phyloP scores from a whole-genome alignment of 2,113 vertebrate genomes.

The Lepidothrix coronata region DNA sequence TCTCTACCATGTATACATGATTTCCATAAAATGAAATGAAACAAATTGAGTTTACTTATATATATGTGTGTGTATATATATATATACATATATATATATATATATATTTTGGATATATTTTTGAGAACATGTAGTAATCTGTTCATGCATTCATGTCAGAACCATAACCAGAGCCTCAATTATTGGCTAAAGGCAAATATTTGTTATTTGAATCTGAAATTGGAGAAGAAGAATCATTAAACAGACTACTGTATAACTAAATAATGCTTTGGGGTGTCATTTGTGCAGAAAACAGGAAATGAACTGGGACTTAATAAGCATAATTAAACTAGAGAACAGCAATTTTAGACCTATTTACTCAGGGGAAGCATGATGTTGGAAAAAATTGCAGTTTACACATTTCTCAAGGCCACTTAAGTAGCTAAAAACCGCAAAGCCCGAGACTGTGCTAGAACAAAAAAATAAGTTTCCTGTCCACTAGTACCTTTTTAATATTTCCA shows the following conservation, averaged over 20 bases:
- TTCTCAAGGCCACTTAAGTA: conserved; percentile 47
- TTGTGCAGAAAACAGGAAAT: conserved; percentile 57
- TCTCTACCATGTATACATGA: conserved; percentile 30
- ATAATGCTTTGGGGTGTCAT: conserved; percentile 6
- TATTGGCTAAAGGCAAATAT: neutral
- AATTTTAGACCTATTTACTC: conserved; percentile 33
- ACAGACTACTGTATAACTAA: conserved; percentile 8
- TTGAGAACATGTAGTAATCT: neutral
- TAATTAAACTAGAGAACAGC: conserved; percentile 46
- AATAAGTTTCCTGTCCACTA: neutral
- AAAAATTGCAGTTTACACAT: conserved; percentile 49
- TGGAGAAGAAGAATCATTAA: conserved; percentile 24
- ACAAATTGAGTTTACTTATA: neutral
- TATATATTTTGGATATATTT: neutral
- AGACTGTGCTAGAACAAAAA: neutral
- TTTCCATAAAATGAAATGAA: conserved; percentile 60
- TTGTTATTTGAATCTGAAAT: conserved; percentile 29
- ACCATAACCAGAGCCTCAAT: neutral
- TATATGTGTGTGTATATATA: too few relatives aligned
- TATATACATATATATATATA: neutral
- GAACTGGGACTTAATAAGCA: conserved; percentile 41
- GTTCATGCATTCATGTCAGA: neutral
- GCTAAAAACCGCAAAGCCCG: neutral
- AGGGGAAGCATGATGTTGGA: neutral
- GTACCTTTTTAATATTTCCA: neutral